A percentile compares a stretch with the other conserved stretches of the same genome.
phyloP scores from a whole-genome alignment of 1,140 invertebrate species.

The Drosophila kanapiae region DNA sequence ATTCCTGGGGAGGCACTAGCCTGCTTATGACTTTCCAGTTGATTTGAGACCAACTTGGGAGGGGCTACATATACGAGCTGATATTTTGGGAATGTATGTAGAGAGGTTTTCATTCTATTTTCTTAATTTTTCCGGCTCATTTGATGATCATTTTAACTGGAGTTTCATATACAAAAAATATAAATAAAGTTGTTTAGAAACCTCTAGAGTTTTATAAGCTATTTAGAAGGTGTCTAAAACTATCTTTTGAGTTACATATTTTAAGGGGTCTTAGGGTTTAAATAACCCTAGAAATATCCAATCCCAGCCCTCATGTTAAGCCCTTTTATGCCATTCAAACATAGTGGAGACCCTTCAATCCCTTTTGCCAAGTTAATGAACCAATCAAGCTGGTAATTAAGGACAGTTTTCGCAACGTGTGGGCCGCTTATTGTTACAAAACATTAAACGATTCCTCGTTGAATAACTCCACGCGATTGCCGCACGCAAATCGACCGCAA shows the following conservation, averaged over 20 bases:
- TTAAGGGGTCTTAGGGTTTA: too few relatives aligned
- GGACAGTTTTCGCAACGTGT: background rate
- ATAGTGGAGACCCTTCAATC: background rate
- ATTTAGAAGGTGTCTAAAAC: too few relatives aligned
- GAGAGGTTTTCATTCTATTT: too few relatives aligned
- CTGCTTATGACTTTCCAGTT: slow-evolving; percentile 29
- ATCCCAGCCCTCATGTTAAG: background rate
- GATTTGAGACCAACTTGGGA: slow-evolving; percentile 31
- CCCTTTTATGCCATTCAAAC: background rate
- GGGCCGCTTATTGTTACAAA: slow-evolving; percentile 10
- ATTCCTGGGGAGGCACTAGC: slow-evolving; percentile 15
- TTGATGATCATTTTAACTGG: background rate
- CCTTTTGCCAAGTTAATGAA: background rate
- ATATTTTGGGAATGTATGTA: background rate
- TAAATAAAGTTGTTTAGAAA: too few relatives aligned
- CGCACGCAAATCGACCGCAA: slow-evolving; percentile 50
- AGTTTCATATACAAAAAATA: slow-evolving; percentile 1
- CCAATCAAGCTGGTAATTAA: background rate
- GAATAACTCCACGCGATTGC: slow-evolving; percentile 29
- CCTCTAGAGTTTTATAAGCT: too few relatives aligned
- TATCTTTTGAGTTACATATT: too few relatives aligned
- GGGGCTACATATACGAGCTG: background rate
- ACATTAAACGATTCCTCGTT: slow-evolving; percentile 13
- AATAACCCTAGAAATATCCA: too few relatives aligned
- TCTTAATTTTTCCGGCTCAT: too few relatives aligned